Evolutionary conservation across 2,113 vertebrate genomes (phyloP).

Genomic region (Entelurus aequoreus): DNA sequence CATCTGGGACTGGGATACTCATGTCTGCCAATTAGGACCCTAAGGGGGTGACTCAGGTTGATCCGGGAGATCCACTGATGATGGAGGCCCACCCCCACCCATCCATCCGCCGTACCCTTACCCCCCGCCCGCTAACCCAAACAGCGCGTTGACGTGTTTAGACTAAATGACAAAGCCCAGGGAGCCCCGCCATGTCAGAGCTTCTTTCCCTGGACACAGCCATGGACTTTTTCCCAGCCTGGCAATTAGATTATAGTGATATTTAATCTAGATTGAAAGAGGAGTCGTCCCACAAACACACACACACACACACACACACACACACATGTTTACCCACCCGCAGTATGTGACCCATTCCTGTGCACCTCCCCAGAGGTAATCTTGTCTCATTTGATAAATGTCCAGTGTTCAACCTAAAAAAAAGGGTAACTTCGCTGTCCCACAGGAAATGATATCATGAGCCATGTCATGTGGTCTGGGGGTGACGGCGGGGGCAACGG

Average conservation of each 20-base stretch:
- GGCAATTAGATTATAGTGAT: slow-evolving; percentile 68
- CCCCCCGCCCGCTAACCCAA: slow-evolving; percentile 66
- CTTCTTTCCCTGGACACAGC: slow-evolving; percentile 50
- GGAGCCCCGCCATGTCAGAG: slow-evolving; percentile 58
- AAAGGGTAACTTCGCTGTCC: slow-evolving; percentile 65
- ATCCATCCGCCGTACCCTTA: slow-evolving; percentile 40
- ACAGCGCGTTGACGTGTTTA: slow-evolving; percentile 70
- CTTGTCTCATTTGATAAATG: slow-evolving; percentile 71
- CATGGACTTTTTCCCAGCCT: slow-evolving; percentile 60
- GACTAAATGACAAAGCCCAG: slow-evolving; percentile 72
- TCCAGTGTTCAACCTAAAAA: slow-evolving; percentile 52
- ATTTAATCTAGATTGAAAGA: slow-evolving; percentile 74
- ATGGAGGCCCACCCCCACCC: slow-evolving; percentile 58
- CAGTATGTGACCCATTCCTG: slow-evolving; percentile 59
- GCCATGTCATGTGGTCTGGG: slow-evolving; percentile 60
- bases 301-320: too few relatives aligned
- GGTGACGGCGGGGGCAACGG: slow-evolving; percentile 24
- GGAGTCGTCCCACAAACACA: slow-evolving; percentile 37
- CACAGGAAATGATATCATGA: slow-evolving; percentile 74
- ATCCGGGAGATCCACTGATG: slow-evolving; percentile 68
- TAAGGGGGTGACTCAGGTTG: slow-evolving; percentile 56
- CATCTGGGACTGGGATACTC: slow-evolving; percentile 27
- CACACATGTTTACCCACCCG: slow-evolving; percentile 50
- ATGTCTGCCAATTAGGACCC: slow-evolving; percentile 51
- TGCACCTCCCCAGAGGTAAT: slow-evolving; percentile 61